Evolutionary conservation across 2,797 vertebrate species (phyloP), one percentile per base, ranked within the genome.

Genomic region (Parotocinclus haroldoi): DNA sequence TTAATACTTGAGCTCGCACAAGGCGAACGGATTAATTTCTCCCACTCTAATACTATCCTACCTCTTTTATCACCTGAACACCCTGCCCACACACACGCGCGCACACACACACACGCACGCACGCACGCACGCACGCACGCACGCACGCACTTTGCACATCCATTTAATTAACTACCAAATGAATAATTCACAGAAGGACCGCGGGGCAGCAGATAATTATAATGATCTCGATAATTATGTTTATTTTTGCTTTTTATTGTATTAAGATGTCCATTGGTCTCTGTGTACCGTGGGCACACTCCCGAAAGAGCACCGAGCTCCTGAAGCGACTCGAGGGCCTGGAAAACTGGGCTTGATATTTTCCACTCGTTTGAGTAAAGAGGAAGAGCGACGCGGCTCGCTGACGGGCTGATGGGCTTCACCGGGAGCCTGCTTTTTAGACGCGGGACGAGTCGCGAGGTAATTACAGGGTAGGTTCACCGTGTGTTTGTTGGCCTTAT

Each of bases 231-330:
- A 87, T 91, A 88, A 88, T 90, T 87, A 89, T 88, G 89, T 91
- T 91, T 90, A 88, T 90, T 91, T 90, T 87, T 89, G 87, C 87
- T 85, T 88, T 89, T 89, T 86, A 89, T 90, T 90, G 85, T 89
- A 88, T 89, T 88, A 88, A 89, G 88, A 89, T 86, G 84, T 91
- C 87, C 86, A 84, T 88, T 86, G 85, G 84, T 65, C 40, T 65
- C 81, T 76, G 76, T 82, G 81, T 82, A 84, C 86, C 69, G 69
- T 72, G 78, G 80, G 83, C 84, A 77, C 71, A 76, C 82, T 53
- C 59, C 7, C 57, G 52, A 44, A 58, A 45, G 19, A 40, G 36
- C 13, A 38, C 44, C 19, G 19, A 42, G 58, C 52, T 37, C 51
- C 38, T 37, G 42, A 53, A 52, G 56, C 9, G 11, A 36, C 13